Evolutionary conservation across 2,888 invertebrate genomes (phyloP).

Genomic region (Gortyna flavago): DNA sequence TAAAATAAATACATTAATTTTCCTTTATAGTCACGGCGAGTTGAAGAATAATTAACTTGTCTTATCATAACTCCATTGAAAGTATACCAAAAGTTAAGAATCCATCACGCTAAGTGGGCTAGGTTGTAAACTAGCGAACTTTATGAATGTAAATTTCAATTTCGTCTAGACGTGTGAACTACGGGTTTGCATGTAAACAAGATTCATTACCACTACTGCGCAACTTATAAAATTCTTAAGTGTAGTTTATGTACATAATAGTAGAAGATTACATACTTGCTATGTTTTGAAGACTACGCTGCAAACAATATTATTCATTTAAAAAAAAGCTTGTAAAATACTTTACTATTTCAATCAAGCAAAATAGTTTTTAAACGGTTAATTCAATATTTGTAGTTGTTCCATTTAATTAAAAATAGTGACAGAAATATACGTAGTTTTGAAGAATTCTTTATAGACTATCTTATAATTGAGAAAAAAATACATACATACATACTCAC

Average conservation of each 20-base stretch:
- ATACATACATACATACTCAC: neutral
- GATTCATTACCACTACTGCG: conserved; percentile 76
- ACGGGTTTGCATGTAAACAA: conserved; percentile 83
- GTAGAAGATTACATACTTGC: neutral
- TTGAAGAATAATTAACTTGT: neutral
- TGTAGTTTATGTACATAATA: conserved; percentile 28
- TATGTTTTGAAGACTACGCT: conserved; percentile 1
- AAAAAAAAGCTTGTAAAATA: no score
- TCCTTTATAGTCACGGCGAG: neutral
- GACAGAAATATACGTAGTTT: neutral
- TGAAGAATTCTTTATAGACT: neutral
- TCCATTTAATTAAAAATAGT: neutral
- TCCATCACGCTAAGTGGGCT: conserved; percentile 61
- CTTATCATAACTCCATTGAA: conserved; percentile 17
- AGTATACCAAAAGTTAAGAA: conserved; percentile 53
- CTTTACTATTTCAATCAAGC: neutral
- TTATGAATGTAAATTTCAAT: conserved; percentile 83
- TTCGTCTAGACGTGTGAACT: conserved; percentile 84
- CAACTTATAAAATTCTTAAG: conserved; percentile 46
- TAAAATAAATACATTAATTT: neutral
- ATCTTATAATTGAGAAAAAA: neutral
- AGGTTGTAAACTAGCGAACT: conserved; percentile 67
- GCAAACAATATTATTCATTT: neutral
- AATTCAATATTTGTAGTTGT: neutral
- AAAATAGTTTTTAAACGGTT: neutral